Base-by-base conservation (phyloP, 2,888 invertebrate species). In the Seladonia tumulorum region DNA sequence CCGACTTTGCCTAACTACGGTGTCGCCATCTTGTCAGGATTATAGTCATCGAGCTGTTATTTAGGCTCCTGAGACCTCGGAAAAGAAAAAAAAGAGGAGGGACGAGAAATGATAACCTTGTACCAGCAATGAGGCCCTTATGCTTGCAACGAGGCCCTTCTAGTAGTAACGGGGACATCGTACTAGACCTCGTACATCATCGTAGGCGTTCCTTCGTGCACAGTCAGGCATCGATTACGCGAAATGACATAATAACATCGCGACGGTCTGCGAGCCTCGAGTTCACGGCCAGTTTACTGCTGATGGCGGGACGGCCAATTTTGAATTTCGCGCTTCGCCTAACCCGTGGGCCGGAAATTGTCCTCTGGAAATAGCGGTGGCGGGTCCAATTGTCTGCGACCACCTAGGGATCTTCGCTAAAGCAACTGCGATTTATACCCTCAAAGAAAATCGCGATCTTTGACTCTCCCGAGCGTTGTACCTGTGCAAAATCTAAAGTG, bases 151-250 rank as follows among this genome's bases (percentile, higher is more conserved):
- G 14, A 14, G 12, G 53, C 10, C n/a, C 53, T 53, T 53, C 53
- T 53, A 53, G n/a, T n/a, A 10, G 3, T 10, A 53, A 53, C n/a
- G 53, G 10, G 10, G 53, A 53, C 53, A 2, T 53, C 53, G n/a
- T 10, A 53, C 22, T n/a, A 53, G 53, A n/a, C n/a, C 10, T 53
- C 22, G n/a, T 53, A 22, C 22, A 63, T 29, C 5, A 14, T 76
- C 22, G 63, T 68, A 35, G 49, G 25, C 25, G 68, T 39, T 49
- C n/a, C 53, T 68, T 53, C 49, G 29, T n/a, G 76, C 68, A 60
- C 35, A 12, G 29, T 53, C 66, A 60, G 42, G 70, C 42, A 81
- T 82, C 85, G 87, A 90, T 90, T 84, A 87, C 80, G 81, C 81
- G 70, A 35, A 72, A 82, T 83, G 84, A 71, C 76, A 84, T 83